Base-by-base conservation (phyloP, 2,797 vertebrate genomes). In the Holocentrus rufus region DNA sequence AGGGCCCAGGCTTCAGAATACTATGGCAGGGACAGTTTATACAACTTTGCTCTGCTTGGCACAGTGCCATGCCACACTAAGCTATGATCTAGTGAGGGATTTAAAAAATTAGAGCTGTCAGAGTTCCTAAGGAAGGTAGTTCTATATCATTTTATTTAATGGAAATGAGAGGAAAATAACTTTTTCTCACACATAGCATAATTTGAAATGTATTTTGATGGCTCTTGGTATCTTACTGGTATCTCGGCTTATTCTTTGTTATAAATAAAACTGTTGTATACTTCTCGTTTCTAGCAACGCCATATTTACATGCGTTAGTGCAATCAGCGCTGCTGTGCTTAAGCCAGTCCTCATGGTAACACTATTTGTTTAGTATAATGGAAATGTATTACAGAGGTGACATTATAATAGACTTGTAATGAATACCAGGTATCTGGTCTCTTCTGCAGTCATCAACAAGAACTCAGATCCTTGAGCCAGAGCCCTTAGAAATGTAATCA, bases 401-500 rank as follows among this genome's bases (percentile, higher is more conserved):
- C 82, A 84, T 72, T 81, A 69, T 87, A 88, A 87, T 85, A 76
- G 81, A 54, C 77, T 76, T 76, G 63, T 85, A 88, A 92, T 87
- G 74, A 85, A 85, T 73, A 64, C 86, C 81, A 89, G 84, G 80
- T 85, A 85, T 87, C 83, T 84, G 72, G 50, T 86, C 60, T 82
- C 66, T 77, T 59, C 81, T 84, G 65, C 20, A 53, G 75, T 68
- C 76, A 72, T 83, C 77, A 80, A 78, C 78, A 80, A 73, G 68
- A 67, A 65, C 67, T 34, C 57, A 56, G 56, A 62, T 79, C 67
- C 65, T 55, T 30, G 67, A 84, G 82, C 87, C 84, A 83, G 75
- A 72, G 46, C 75, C 52, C 71, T 85, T 76, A 79, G 74, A 86
- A 91, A 87, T 81, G 81, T 83, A 87, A 89, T 88, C 80, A 88